Evolutionary conservation across 2,888 invertebrate species (phyloP).

Genomic region (Actias luna): DNA sequence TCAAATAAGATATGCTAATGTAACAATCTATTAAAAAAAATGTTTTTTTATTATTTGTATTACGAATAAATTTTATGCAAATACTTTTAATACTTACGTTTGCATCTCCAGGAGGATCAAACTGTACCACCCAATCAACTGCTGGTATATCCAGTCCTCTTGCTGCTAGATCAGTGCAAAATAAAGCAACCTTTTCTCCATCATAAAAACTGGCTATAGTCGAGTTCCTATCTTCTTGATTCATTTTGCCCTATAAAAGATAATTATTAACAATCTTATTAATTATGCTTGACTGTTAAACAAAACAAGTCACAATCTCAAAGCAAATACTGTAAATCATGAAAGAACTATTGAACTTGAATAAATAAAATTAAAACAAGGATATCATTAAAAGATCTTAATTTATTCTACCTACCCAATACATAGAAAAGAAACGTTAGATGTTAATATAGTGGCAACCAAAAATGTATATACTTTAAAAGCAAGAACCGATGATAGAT

Average conservation of each 20-base stretch:
- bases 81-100: constrained; percentile 81
- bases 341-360: too few relatives aligned
- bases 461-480: too few relatives aligned
- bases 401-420: not conserved
- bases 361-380: too few relatives aligned
- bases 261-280: not conserved
- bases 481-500: too few relatives aligned
- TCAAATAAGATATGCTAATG: constrained; percentile 23
- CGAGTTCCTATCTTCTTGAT: constrained; percentile 95
- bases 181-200: constrained; percentile 92
- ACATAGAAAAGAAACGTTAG: too few relatives aligned
- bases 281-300: not conserved
- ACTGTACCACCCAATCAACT: constrained; percentile 99
- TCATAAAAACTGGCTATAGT: constrained; percentile 98
- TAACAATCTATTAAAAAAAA: not conserved
- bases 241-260: constrained; percentile 95
- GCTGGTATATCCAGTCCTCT: constrained; percentile 97
- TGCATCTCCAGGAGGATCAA: constrained; percentile 99
- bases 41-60: not conserved
- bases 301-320: too few relatives aligned
- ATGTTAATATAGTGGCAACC: too few relatives aligned
- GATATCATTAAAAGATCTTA: not conserved
- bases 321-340: too few relatives aligned
- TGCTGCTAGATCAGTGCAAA: constrained; percentile 99
- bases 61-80: not conserved